Evolutionary conservation across 2,113 vertebrate genomes (phyloP).

Genomic region (Leucopternis melanops): DNA sequence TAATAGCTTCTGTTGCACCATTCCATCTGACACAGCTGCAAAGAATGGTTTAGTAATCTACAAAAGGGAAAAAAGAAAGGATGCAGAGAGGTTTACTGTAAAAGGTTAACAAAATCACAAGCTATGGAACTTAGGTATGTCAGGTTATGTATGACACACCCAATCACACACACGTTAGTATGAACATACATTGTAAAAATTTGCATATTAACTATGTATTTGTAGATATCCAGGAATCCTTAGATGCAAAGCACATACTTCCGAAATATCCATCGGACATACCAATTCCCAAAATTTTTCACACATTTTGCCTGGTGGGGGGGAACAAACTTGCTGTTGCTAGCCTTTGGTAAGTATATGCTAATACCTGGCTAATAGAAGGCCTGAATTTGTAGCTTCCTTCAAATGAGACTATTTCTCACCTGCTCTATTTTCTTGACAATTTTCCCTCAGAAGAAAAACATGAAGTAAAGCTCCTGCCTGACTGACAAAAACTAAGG

Average conservation of each 20-base stretch:
- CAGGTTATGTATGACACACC: background rate
- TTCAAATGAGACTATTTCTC: background rate
- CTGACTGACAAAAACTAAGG: background rate
- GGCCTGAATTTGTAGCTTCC: background rate
- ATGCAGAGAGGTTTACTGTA: background rate
- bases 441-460: background rate
- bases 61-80: background rate
- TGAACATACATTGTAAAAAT: background rate
- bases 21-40: slow-evolving; percentile 75
- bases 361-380: background rate
- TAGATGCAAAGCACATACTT: background rate
- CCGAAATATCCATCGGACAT: background rate
- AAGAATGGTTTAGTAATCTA: slow-evolving; percentile 93
- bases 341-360: background rate
- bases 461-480: background rate
- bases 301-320: background rate
- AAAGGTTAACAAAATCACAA: background rate
- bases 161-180: background rate
- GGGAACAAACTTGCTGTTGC: background rate
- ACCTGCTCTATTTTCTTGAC: background rate
- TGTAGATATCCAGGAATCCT: background rate
- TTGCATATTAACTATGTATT: background rate
- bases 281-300: background rate
- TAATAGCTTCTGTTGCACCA: slow-evolving; percentile 84
- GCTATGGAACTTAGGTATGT: background rate